Percentiles rank a stretch among this genome's conserved stretches.
phyloP scores from a whole-genome alignment of 2,888 invertebrate genomes.

The Drosophila fulvimacula region DNA sequence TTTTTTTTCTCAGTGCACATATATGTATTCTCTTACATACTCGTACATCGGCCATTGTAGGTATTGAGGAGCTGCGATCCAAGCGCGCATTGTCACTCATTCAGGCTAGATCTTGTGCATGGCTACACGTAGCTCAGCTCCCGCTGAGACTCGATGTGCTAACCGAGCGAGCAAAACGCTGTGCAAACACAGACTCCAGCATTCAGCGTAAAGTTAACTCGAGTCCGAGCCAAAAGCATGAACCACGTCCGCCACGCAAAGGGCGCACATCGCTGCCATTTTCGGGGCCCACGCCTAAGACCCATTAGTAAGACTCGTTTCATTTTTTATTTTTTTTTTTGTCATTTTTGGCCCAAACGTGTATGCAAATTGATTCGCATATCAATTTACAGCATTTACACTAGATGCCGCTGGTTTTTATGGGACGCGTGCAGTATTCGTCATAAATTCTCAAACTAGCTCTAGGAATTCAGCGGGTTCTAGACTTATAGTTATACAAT shows the following conservation, averaged over 20 bases:
- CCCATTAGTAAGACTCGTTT: conserved; percentile 15
- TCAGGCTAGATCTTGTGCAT: conserved; percentile 64
- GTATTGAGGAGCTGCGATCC: conserved; percentile 15
- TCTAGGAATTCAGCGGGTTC: conserved; percentile 5
- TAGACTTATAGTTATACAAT: too few relatives aligned
- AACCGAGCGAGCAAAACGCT: conserved; percentile 46
- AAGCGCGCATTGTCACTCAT: conserved; percentile 64
- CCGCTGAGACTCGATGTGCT: conserved; percentile 34
- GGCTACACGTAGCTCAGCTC: conserved; percentile 59
- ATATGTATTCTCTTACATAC: neutral
- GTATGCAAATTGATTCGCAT: conserved; percentile 38
- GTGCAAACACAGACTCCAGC: conserved; percentile 49
- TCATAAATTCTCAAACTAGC: neutral
- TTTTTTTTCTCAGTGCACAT: conserved; percentile 41
- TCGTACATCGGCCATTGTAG: neutral
- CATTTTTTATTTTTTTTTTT: neutral
- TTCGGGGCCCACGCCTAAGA: neutral
- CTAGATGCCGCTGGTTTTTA: conserved; percentile 4
- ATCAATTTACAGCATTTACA: conserved; percentile 17
- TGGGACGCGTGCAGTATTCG: neutral
- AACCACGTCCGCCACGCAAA: conserved; percentile 47
- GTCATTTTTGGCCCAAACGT: conserved; percentile 20
- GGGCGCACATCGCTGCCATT: conserved; percentile 42
- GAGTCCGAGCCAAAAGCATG: conserved; percentile 22
- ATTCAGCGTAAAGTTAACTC: conserved; percentile 12